A percentile compares a stretch with the other conserved stretches of the same genome.
Evolutionary conservation across 1,140 invertebrate species (phyloP).

Genomic region (Micrasema minimum): DNA sequence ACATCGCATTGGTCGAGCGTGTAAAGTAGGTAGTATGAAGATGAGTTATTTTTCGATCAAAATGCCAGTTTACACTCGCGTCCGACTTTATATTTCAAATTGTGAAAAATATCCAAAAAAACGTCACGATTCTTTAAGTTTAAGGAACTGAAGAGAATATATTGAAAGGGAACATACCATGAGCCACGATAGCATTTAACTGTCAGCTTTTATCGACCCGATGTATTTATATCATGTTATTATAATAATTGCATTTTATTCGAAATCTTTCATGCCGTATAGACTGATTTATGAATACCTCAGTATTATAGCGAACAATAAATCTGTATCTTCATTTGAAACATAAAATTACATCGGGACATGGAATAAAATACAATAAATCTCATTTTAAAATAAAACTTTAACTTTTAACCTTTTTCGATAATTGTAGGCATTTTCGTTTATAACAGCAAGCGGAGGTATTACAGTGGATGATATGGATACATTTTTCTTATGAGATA

Average conservation of each 20-base stretch:
- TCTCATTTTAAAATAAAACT: constrained; percentile 33
- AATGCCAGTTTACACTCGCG: constrained; percentile 16
- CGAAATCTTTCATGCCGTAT: constrained; percentile 25
- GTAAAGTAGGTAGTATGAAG: neutral
- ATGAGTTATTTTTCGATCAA: constrained; percentile 27
- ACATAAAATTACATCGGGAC: constrained; percentile 35
- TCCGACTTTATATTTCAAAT: constrained; percentile 16
- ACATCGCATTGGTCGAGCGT: constrained; percentile 21
- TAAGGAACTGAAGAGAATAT: neutral
- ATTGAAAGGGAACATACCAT: neutral
- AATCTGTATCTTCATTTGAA: constrained; percentile 36
- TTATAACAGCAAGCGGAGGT: no score
- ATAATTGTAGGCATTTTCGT: constrained; percentile 29
- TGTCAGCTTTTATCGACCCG: constrained; percentile 35
- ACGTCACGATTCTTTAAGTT: constrained; percentile 13
- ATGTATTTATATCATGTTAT: constrained; percentile 38
- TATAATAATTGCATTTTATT: constrained; percentile 41
- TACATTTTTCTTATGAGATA: constrained; percentile 23
- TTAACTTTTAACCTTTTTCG: constrained; percentile 36
- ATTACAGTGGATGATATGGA: constrained; percentile 1
- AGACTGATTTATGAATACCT: constrained; percentile 36
- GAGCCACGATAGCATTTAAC: constrained; percentile 29
- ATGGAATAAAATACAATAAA: constrained; percentile 36
- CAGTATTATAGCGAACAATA: constrained; percentile 28
- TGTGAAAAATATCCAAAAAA: constrained; percentile 37